Evolutionary conservation across 2,797 vertebrate species (phyloP).

Genomic region (Myiotriccus ornatus): DNA sequence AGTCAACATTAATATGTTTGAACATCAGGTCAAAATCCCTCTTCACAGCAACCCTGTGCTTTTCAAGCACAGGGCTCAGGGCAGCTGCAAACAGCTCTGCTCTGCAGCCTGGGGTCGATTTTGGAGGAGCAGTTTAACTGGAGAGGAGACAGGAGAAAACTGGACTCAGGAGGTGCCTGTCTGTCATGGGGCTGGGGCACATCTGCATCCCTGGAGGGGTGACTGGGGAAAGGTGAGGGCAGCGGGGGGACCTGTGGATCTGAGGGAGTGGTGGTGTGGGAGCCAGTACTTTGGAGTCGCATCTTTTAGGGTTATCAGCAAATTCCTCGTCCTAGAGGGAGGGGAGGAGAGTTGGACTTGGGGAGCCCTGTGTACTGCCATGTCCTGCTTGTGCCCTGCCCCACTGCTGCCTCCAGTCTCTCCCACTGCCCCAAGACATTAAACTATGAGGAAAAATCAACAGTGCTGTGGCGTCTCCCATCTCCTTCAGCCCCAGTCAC

Average conservation of each 20-base stretch:
- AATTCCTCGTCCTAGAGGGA: not conserved
- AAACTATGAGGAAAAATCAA: not conserved
- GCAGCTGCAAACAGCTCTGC: not conserved
- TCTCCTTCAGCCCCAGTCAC: not conserved
- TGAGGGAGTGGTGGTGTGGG: not conserved
- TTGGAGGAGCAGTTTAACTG: not conserved
- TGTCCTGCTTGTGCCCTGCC: not conserved
- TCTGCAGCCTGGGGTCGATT: not conserved
- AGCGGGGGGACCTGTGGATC: not conserved
- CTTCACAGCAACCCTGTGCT: not conserved
- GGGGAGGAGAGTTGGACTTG: not conserved
- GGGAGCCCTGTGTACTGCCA: not conserved
- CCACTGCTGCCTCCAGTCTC: not conserved
- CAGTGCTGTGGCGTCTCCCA: not conserved
- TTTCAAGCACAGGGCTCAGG: not conserved
- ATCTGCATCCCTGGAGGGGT: not conserved
- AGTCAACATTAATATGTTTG: not conserved
- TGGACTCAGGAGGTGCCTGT: not conserved
- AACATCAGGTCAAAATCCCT: not conserved
- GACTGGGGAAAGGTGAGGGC: not conserved
- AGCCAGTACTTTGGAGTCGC: not conserved
- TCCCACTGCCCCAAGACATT: not conserved
- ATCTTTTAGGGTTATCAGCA: not conserved
- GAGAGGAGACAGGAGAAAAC: not conserved
- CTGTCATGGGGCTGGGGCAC: not conserved